Evolutionary conservation across 1,140 invertebrate species (phyloP).

Genomic region (Amyelois transitella): DNA sequence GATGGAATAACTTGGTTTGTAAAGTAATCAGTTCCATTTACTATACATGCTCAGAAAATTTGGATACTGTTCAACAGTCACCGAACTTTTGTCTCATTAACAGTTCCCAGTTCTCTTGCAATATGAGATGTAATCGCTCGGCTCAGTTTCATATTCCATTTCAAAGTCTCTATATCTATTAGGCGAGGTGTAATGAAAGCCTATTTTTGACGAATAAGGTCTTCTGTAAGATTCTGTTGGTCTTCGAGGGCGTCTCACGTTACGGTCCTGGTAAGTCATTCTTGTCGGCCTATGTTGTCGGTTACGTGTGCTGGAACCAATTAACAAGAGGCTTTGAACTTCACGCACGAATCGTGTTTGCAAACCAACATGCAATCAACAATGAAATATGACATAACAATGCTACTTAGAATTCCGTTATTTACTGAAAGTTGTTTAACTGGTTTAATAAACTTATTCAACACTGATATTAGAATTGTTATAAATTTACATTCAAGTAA

Average conservation of each 20-base stretch:
- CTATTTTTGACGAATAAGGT: slow-evolving; percentile 2
- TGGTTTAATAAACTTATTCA: background rate
- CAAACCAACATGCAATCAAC: slow-evolving; percentile 7
- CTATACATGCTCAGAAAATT: too few relatives aligned
- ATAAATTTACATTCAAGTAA: too few relatives aligned
- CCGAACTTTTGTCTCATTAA: slow-evolving; percentile 12
- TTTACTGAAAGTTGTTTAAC: background rate
- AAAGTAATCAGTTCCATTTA: too few relatives aligned
- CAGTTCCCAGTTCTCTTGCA: slow-evolving; percentile 49
- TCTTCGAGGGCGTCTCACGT: slow-evolving; percentile 27
- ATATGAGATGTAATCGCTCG: slow-evolving; percentile 33
- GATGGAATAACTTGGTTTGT: too few relatives aligned
- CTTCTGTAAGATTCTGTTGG: slow-evolving; percentile 15
- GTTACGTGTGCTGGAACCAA: slow-evolving; percentile 27
- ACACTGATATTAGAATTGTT: too few relatives aligned
- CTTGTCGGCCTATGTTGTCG: slow-evolving; percentile 38
- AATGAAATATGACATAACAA: background rate
- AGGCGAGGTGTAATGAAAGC: slow-evolving; percentile 10
- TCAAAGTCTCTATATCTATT: slow-evolving; percentile 35
- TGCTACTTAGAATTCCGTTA: background rate
- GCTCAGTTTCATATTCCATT: slow-evolving; percentile 37
- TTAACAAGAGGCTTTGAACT: slow-evolving; percentile 25
- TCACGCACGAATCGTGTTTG: slow-evolving; percentile 9
- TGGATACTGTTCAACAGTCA: too few relatives aligned
- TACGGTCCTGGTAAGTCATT: slow-evolving; percentile 36